Percentiles rank a stretch among this genome's conserved stretches.
Conservation (phyloP, 2,113 vertebrate species). For the Nerophis lumbriciformis region DNA sequence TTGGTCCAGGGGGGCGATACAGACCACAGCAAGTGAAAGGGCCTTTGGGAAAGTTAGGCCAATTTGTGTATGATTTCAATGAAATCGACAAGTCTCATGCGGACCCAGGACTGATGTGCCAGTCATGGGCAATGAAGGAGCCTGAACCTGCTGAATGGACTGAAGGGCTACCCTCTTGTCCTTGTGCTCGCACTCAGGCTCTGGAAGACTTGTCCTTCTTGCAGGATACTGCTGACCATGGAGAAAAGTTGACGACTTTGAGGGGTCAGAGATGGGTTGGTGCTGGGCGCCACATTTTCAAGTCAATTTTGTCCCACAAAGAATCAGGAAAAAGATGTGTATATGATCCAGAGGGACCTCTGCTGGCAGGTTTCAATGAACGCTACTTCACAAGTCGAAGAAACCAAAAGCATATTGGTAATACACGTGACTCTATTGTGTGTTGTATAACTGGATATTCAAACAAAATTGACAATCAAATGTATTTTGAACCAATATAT, state of each 20-base stretch:
- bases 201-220: slow-evolving; percentile 65
- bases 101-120: slow-evolving; percentile 61
- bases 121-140: slow-evolving; percentile 67
- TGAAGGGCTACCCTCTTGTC: slow-evolving; percentile 57
- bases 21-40: slow-evolving; percentile 69
- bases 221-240: slow-evolving; percentile 47
- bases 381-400: slow-evolving; percentile 65
- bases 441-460: background rate
- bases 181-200: slow-evolving; percentile 70
- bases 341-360: slow-evolving; percentile 70
- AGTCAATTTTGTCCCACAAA: slow-evolving; percentile 66
- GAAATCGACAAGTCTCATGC: slow-evolving; percentile 11
- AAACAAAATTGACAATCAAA: background rate
- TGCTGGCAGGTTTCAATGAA: slow-evolving; percentile 72
- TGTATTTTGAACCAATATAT: background rate
- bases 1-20: slow-evolving; percentile 68
- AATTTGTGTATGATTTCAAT: slow-evolving; percentile 70
- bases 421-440: background rate
- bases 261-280: slow-evolving; percentile 64
- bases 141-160: slow-evolving; percentile 65
- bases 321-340: slow-evolving; percentile 73
- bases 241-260: slow-evolving; percentile 39
- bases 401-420: slow-evolving; percentile 71
- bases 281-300: slow-evolving; percentile 52
- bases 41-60: slow-evolving; percentile 61